Evolutionary conservation across 2,888 invertebrate species (phyloP).

Genomic region (Chloromyia formosa): DNA sequence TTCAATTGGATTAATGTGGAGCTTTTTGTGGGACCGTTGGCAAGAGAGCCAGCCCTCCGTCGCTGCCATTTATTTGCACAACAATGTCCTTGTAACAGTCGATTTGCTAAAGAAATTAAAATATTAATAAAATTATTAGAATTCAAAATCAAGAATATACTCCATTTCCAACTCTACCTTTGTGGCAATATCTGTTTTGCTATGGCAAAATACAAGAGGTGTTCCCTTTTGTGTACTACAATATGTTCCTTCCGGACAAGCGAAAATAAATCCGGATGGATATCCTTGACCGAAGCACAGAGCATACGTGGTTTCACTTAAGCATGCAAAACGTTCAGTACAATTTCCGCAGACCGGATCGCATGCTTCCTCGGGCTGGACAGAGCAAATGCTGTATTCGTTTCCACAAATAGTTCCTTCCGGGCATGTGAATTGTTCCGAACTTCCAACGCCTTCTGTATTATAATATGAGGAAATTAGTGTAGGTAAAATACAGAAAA

Average conservation of each 20-base stretch:
- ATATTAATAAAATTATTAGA: background rate
- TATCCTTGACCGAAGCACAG: constrained; percentile 28
- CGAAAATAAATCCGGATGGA: constrained; percentile 12
- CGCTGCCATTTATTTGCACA: background rate
- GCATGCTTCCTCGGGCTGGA: background rate
- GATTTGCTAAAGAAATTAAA: background rate
- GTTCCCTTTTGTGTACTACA: constrained; percentile 23
- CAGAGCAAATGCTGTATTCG: background rate
- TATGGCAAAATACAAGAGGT: background rate
- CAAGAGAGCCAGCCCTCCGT: background rate
- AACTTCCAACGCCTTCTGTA: too few relatives aligned
- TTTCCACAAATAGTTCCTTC: constrained; percentile 6
- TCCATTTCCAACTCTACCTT: background rate
- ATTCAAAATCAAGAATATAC: background rate
- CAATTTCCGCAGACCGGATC: constrained; percentile 34
- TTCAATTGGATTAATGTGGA: too few relatives aligned
- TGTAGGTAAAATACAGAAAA: background rate
- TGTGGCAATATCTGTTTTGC: background rate
- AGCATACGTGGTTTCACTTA: constrained; percentile 34
- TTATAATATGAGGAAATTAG: too few relatives aligned
- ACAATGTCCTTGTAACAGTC: constrained; percentile 36
- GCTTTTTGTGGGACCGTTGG: too few relatives aligned
- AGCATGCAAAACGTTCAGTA: constrained; percentile 24
- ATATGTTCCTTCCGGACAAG: background rate
- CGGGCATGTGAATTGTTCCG: constrained; percentile 1